Conservation (phyloP, 2,888 invertebrate genomes). For the Lissonota sp. region DNA sequence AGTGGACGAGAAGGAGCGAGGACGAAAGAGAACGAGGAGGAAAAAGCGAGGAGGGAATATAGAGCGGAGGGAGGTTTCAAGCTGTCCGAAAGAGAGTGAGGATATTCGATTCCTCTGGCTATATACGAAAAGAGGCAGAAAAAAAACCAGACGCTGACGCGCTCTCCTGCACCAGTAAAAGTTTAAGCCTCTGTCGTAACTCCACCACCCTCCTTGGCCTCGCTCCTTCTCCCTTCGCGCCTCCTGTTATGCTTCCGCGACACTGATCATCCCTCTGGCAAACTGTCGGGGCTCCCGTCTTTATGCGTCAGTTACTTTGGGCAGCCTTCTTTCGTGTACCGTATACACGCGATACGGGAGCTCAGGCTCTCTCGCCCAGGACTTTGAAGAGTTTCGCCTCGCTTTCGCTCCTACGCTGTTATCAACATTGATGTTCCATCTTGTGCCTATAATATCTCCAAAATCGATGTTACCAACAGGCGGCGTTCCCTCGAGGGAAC, state of each 20-base stretch:
- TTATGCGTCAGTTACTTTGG: constrained; percentile 73
- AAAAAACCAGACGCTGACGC: constrained; percentile 76
- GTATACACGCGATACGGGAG: neutral
- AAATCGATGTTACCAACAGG: no score
- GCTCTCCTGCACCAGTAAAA: constrained; percentile 77
- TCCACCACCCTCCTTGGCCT: constrained; percentile 39
- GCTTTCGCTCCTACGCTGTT: no score
- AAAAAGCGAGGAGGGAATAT: constrained; percentile 9
- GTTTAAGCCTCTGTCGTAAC: constrained; percentile 79
- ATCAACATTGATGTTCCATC: no score
- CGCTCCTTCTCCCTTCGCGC: constrained; percentile 26
- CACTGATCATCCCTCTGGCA: constrained; percentile 74
- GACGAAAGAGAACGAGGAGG: neutral
- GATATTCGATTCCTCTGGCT: constrained; percentile 48
- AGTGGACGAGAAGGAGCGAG: constrained; percentile 13
- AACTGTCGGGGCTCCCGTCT: constrained; percentile 74
- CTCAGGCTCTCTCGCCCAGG: neutral
- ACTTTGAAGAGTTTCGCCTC: no score
- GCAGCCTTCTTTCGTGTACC: constrained; percentile 49
- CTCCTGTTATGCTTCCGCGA: constrained; percentile 75
- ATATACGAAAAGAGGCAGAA: constrained; percentile 69
- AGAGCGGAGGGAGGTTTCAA: constrained; percentile 28
- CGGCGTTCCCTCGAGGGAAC: no score
- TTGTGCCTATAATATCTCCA: no score
- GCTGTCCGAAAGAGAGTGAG: constrained; percentile 40